phyloP scores from a whole-genome alignment of 2,888 invertebrate genomes.

The Catocala fraxini region DNA sequence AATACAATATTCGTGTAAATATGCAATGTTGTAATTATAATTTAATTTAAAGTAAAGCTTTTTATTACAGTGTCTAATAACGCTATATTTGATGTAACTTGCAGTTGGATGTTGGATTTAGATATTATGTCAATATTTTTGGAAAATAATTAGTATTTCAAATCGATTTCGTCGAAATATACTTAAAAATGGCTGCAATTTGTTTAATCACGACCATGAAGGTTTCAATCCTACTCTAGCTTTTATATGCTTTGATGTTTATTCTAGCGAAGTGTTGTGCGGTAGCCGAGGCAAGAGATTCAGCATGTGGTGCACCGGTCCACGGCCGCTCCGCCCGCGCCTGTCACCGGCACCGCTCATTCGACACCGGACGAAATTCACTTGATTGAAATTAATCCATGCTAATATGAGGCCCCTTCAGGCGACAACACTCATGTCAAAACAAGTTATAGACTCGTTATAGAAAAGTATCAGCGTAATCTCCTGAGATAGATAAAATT shows the following conservation, averaged over 20 bases:
- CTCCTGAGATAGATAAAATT: slow-evolving; percentile 32
- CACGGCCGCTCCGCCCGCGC: slow-evolving; percentile 30
- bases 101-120: no score
- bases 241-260: no score
- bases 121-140: no score
- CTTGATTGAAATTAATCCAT: slow-evolving; percentile 76
- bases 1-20: slow-evolving; percentile 2
- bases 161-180: no score
- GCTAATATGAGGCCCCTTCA: slow-evolving; percentile 75
- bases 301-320: neutral
- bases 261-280: no score
- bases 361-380: slow-evolving; percentile 62
- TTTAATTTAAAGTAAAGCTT: neutral
- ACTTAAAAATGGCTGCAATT: no score
- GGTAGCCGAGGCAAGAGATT: neutral
- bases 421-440: slow-evolving; percentile 60
- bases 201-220: no score
- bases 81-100: no score
- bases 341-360: slow-evolving; percentile 49
- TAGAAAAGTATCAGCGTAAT: slow-evolving; percentile 55
- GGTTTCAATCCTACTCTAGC: no score
- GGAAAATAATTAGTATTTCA: no score
- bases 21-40: no score
- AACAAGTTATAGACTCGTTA: slow-evolving; percentile 60
- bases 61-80: no score